These are phyloP conservation scores for Drymodes brunneopygia DNA, from an alignment of 2,113 vertebrate species.

Conservation along the genomic window DNA sequence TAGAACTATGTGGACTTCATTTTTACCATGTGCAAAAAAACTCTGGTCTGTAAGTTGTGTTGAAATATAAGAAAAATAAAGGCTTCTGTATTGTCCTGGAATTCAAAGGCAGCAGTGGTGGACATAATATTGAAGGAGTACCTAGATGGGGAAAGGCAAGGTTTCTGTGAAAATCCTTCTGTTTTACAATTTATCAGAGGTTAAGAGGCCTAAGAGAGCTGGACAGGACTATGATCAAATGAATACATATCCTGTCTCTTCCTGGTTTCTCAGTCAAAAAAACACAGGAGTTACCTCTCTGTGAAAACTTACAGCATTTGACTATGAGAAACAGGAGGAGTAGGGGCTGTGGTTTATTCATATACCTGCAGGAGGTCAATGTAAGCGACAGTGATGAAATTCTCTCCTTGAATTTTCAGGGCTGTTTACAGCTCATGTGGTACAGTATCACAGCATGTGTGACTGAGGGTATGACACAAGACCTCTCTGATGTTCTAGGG, in stretches of 20 bases:
- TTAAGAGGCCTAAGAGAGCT: background rate
- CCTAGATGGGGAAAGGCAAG: background rate
- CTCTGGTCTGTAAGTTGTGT: background rate
- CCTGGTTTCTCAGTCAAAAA: background rate
- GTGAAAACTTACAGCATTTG: background rate
- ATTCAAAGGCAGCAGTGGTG: background rate
- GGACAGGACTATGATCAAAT: background rate
- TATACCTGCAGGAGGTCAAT: background rate
- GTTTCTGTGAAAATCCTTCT: background rate
- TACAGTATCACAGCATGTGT: background rate
- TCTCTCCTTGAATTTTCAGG: background rate
- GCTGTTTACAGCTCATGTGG: background rate
- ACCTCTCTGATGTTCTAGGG: background rate
- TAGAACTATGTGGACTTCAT: background rate
- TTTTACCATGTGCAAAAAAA: background rate
- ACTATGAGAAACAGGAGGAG: background rate
- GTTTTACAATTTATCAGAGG: background rate
- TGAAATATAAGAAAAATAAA: background rate
- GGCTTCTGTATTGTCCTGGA: background rate
- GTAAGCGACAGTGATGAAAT: background rate
- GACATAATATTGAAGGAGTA: background rate
- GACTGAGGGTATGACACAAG: background rate
- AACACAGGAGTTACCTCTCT: background rate
- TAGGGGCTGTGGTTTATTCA: conserved; percentile 3
- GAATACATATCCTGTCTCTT: background rate